These are phyloP conservation scores for Sinelater perroti DNA, from an alignment of 2,888 invertebrate species.

Conservation along the genomic window DNA sequence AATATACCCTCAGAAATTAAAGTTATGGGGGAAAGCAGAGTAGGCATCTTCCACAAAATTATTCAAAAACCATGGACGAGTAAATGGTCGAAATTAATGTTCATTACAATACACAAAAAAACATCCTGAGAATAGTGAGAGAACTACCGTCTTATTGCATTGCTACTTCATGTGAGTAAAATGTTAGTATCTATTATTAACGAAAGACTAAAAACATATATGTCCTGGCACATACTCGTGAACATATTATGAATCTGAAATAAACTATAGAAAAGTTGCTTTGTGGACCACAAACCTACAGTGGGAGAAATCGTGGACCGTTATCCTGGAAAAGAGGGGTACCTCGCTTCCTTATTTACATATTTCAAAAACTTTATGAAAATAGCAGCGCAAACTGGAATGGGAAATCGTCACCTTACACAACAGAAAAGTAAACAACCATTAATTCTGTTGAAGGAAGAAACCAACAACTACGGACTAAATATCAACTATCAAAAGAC, in stretches of 20 bases:
- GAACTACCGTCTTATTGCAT: constrained; percentile 9
- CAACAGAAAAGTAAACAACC: too few species aligned
- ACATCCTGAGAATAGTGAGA: background rate
- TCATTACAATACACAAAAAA: constrained; percentile 4
- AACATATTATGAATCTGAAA: background rate
- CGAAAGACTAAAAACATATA: constrained; percentile 1
- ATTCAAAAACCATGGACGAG: constrained; percentile 27
- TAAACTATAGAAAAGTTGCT: background rate
- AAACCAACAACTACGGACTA: too few species aligned
- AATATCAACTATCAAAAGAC: too few species aligned
- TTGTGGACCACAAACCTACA: too few species aligned
- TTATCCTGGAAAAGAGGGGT: constrained; percentile 1
- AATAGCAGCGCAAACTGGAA: too few species aligned
- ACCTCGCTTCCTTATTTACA: background rate
- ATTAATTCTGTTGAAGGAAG: too few species aligned
- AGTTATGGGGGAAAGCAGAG: constrained; percentile 6
- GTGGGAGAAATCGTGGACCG: background rate
- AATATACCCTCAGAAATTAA: constrained; percentile 10
- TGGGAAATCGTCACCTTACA: too few species aligned
- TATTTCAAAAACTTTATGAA: too few species aligned
- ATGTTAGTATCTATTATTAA: background rate
- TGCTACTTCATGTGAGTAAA: background rate
- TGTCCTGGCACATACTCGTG: constrained; percentile 1
- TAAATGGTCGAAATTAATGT: constrained; percentile 11
- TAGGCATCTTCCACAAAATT: constrained; percentile 7